Percentiles rank a stretch among this genome's conserved stretches.
These are phyloP conservation scores for Rhorus exstirpatorius DNA, from an alignment of 2,888 invertebrate species.

Conservation along the genomic window DNA sequence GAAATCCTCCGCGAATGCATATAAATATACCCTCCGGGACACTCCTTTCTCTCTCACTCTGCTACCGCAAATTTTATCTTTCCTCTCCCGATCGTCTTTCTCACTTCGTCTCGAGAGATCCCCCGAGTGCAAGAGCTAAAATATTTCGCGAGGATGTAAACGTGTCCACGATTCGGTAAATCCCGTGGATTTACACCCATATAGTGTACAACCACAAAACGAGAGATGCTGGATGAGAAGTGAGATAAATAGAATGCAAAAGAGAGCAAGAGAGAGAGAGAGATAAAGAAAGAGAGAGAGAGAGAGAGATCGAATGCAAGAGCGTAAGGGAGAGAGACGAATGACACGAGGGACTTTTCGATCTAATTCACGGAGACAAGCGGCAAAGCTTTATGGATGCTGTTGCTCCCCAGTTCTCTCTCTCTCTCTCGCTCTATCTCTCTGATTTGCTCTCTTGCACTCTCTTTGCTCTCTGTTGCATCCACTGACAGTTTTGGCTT, in stretches of 20 bases:
- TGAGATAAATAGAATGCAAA: slow-evolving; percentile 47
- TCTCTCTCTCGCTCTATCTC: not conserved
- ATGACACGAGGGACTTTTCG: slow-evolving; percentile 43
- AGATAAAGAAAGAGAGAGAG: not conserved
- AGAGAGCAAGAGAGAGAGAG: slow-evolving; percentile 22
- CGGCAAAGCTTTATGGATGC: slow-evolving; percentile 58
- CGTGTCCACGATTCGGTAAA: slow-evolving; percentile 75
- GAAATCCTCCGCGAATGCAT: slow-evolving; percentile 49
- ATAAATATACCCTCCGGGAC: slow-evolving; percentile 42
- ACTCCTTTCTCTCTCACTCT: slow-evolving; percentile 1
- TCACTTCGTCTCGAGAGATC: not conserved
- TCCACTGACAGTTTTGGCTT: slow-evolving; percentile 50
- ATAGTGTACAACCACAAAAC: slow-evolving; percentile 5
- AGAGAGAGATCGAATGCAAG: slow-evolving; percentile 8
- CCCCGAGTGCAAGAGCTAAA: slow-evolving; percentile 54
- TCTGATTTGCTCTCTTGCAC: not conserved
- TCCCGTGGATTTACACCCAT: slow-evolving; percentile 59
- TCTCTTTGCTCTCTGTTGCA: slow-evolving; percentile 16
- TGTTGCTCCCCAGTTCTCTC: not conserved
- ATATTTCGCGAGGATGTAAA: slow-evolving; percentile 71
- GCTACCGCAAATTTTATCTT: slow-evolving; percentile 23
- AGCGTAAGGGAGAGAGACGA: slow-evolving; percentile 38
- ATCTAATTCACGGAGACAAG: slow-evolving; percentile 65
- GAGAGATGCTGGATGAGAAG: slow-evolving; percentile 39
- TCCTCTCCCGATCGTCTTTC: slow-evolving; percentile 7